Evolutionary conservation across 2,888 invertebrate genomes (phyloP), one percentile per base, ranked within the genome.

Genomic region (Chrysopilus asiliformis): DNA sequence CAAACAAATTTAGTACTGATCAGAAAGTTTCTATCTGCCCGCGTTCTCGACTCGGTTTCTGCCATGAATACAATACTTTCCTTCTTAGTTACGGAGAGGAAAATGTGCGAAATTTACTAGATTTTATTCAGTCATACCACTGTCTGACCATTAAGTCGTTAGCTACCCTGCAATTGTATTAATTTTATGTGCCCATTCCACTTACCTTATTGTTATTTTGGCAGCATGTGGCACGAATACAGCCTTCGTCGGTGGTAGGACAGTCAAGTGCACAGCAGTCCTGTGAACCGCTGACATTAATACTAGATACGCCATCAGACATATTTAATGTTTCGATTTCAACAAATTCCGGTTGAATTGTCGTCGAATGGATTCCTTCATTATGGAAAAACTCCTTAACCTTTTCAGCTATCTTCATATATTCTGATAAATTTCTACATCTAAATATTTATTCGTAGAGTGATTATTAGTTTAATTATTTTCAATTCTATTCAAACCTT

Each of bases 361-460:
- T 97, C 15, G 95, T 95, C 27, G 95, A 95, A 64, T 97, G 97
- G 49, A 97, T 95, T 33, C 95, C 95, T 63, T 94, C 93, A 57
- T 94, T 87, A 64, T 97, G 97, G 65, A 97, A 95, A 68, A 95
- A 89, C 57, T 89, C 85, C 62, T 95, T 97, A 7, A 95, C 87
- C 58, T 89, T 84, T 57, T 89, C 89, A 0, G 95, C 94, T 45
- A 97, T 86, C 57, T 85, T 83, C 90, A 95, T 94, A 60, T 97
- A 97, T 57, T 95, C 94, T 0, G 85, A 82, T 38, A 94, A 66
- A 65, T 93, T 94, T 50, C 86, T 78, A 68, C 93, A 94, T 49
- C 84, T 83, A 54, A 20, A 13, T n/a, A n/a, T n/a, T n/a, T n/a
- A n/a, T n/a, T n/a, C n/a, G n/a, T 19, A 13, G n/a, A 28, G n/a